Conservation (phyloP, 1,140 invertebrate genomes). For the Eupeodes corollae region DNA sequence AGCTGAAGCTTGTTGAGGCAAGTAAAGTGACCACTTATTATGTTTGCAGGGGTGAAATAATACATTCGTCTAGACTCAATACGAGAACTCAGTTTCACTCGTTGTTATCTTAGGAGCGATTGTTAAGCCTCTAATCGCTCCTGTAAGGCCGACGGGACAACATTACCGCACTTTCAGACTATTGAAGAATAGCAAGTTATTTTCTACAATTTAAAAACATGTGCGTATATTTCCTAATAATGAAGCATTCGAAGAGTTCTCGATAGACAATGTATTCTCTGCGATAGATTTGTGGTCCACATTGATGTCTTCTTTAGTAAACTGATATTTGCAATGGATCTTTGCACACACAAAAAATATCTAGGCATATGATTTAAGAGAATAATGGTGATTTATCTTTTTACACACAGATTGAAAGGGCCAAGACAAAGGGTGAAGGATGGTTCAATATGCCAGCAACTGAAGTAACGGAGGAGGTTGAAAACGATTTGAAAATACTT, state of each 20-base stretch:
- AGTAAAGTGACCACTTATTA: background rate
- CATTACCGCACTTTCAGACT: constrained; percentile 14
- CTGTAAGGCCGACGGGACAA: constrained; percentile 36
- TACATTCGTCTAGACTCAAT: constrained; percentile 7
- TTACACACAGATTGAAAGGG: constrained; percentile 43
- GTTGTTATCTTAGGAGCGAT: constrained; percentile 35
- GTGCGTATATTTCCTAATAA: constrained; percentile 9
- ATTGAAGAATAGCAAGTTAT: constrained; percentile 10
- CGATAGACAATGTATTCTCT: constrained; percentile 4
- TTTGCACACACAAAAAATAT: background rate
- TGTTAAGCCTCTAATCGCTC: constrained; percentile 12
- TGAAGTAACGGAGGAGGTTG: constrained; percentile 77
- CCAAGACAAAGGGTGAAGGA: constrained; percentile 67
- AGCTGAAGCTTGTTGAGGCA: constrained; percentile 20
- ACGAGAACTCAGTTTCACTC: constrained; percentile 18
- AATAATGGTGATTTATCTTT: constrained; percentile 7
- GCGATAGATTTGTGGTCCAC: constrained; percentile 2
- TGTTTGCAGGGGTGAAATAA: background rate
- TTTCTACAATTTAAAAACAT: constrained; percentile 15
- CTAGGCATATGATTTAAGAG: background rate
- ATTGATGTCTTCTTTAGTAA: constrained; percentile 38
- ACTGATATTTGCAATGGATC: constrained; percentile 18
- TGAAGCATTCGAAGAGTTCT: constrained; percentile 9
- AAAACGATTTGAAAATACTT: constrained; percentile 75
- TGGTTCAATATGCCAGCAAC: constrained; percentile 84